Evolutionary conservation across 2,113 vertebrate genomes (phyloP).

Genomic region (Desmodus rotundus): DNA sequence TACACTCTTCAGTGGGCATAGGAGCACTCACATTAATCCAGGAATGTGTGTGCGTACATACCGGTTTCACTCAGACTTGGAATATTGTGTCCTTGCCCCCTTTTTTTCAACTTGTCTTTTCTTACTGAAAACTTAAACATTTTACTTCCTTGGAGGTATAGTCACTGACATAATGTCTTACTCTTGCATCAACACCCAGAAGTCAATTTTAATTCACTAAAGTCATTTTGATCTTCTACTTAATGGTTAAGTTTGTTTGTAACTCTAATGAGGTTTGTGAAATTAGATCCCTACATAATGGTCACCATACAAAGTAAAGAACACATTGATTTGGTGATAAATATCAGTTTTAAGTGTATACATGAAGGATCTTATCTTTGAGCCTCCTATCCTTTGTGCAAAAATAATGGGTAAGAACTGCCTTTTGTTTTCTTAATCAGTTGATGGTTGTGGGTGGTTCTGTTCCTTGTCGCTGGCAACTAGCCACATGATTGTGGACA

Average conservation of each 20-base stretch:
- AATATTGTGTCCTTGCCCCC: background rate
- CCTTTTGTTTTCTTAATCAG: background rate
- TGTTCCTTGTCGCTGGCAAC: background rate
- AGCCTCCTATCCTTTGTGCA: background rate
- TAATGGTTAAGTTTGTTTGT: slow-evolving; percentile 31
- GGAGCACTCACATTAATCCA: background rate
- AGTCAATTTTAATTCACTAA: slow-evolving; percentile 35
- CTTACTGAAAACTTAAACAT: background rate
- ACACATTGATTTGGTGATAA: background rate
- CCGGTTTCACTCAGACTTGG: background rate
- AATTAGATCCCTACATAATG: background rate
- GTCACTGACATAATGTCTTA: background rate
- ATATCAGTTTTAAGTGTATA: background rate
- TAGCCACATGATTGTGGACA: background rate
- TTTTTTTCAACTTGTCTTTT: background rate
- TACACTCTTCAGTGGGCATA: background rate
- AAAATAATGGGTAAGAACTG: background rate
- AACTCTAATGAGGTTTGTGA: slow-evolving; percentile 35
- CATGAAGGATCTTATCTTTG: background rate
- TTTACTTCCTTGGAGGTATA: background rate
- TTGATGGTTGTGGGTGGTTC: background rate
- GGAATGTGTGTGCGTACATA: background rate
- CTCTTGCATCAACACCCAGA: background rate
- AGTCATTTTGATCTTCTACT: background rate
- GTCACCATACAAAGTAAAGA: background rate